A percentile compares a stretch with the other conserved stretches of the same genome.
phyloP scores from a whole-genome alignment of 2,113 vertebrate species.

The Aegithalos caudatus region DNA sequence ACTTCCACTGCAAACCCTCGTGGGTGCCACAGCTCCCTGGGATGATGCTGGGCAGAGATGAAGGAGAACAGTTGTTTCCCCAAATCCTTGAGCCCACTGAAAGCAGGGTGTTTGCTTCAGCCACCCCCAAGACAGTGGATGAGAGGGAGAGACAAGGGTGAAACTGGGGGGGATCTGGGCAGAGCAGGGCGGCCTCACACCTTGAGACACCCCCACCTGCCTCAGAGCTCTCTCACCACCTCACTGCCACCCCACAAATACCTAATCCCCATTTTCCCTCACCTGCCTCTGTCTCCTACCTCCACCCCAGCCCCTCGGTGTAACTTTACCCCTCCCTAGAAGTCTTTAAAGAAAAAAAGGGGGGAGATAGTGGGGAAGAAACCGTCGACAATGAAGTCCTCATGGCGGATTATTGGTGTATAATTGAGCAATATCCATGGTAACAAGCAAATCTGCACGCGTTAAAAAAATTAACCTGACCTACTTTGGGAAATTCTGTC shows the following conservation, averaged over 20 bases:
- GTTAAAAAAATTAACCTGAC: slow-evolving; percentile 61
- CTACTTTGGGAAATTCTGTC: slow-evolving; percentile 59
- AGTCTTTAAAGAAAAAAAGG: background rate
- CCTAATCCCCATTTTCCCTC: background rate
- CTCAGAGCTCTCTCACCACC: background rate
- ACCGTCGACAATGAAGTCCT: background rate
- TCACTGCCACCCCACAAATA: background rate
- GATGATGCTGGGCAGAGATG: background rate
- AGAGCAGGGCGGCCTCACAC: background rate
- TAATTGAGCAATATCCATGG: slow-evolving; percentile 69
- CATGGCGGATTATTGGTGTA: slow-evolving; percentile 59
- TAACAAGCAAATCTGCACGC: slow-evolving; percentile 53
- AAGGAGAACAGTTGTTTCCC: background rate
- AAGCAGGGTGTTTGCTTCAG: background rate
- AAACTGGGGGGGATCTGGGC: background rate
- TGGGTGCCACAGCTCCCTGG: fast-evolving
- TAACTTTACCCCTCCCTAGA: background rate
- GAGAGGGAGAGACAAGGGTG: background rate
- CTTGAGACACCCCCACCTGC: background rate
- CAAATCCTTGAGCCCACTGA: background rate
- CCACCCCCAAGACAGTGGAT: background rate
- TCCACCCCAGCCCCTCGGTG: fast-evolving
- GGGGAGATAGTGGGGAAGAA: background rate
- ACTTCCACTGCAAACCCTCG: fast-evolving
- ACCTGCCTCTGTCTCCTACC: background rate